Evolutionary conservation across 2,113 vertebrate genomes (phyloP).

Genomic region (Cyphomyrus discorhynchus): DNA sequence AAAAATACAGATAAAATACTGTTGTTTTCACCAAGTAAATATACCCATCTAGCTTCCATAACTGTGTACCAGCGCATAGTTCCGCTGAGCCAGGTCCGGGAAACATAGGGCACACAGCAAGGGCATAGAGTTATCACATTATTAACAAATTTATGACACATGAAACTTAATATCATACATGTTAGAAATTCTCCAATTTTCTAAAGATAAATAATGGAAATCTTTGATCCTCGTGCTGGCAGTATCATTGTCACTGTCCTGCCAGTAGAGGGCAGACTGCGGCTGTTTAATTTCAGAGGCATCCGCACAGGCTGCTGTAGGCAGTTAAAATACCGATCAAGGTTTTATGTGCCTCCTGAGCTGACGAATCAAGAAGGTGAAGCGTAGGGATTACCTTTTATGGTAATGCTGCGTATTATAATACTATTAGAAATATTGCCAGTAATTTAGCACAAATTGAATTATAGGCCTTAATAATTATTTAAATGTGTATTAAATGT

Average conservation of each 20-base stretch:
- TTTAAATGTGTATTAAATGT: neutral
- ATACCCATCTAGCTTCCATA: neutral
- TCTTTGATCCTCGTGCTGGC: neutral
- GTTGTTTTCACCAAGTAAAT: neutral
- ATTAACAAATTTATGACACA: neutral
- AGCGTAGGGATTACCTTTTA: neutral
- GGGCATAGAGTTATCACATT: neutral
- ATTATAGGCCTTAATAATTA: neutral
- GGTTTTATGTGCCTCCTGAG: neutral
- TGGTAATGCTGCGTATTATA: neutral
- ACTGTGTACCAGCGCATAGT: neutral
- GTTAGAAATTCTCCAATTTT: neutral
- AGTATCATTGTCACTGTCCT: neutral
- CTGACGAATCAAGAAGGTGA: neutral
- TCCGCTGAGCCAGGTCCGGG: neutral
- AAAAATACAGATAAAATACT: neutral
- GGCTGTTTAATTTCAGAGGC: neutral
- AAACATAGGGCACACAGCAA: neutral
- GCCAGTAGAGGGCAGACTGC: conserved; percentile 19
- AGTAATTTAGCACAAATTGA: neutral
- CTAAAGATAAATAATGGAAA: neutral
- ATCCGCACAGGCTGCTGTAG: neutral
- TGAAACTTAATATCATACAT: neutral
- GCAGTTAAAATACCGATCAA: neutral
- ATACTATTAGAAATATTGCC: neutral